These are phyloP conservation scores for Anoplopoma fimbria DNA, from an alignment of 2,113 vertebrate species.

Conservation along the genomic window DNA sequence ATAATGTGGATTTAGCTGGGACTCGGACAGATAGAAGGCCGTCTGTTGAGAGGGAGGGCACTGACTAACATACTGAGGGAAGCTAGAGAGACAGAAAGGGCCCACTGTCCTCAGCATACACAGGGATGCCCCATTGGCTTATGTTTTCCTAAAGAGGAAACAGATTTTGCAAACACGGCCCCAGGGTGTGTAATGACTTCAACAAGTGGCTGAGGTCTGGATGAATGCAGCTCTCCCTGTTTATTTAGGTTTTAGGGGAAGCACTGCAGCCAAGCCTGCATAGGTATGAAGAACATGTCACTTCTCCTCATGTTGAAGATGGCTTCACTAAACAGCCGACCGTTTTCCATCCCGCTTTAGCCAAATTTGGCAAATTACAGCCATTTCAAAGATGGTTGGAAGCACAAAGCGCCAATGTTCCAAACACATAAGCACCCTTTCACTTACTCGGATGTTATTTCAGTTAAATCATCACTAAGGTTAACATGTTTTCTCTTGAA, in stretches of 20 bases:
- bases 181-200: conserved; percentile 60
- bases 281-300: conserved; percentile 69
- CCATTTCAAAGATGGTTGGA: conserved; percentile 68
- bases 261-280: conserved; percentile 34
- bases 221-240: conserved; percentile 51
- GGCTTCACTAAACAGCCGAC: conserved; percentile 55
- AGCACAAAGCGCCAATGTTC: conserved; percentile 76
- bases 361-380: conserved; percentile 77
- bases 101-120: conserved; percentile 60
- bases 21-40: conserved; percentile 56
- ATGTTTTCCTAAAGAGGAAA: conserved; percentile 70
- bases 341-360: conserved; percentile 70
- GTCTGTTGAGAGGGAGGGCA: conserved; percentile 50
- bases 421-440: conserved; percentile 66
- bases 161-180: conserved; percentile 69
- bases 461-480: conserved; percentile 68
- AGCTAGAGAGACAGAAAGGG: conserved; percentile 44
- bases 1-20: conserved; percentile 76
- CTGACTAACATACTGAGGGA: conserved; percentile 25
- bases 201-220: conserved; percentile 59
- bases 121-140: conserved; percentile 67
- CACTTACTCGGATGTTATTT: conserved; percentile 56
- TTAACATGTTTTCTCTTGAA: conserved; percentile 49
- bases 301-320: conserved; percentile 50
- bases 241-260: conserved; percentile 63